Percentiles rank a stretch among this genome's conserved stretches.
These are phyloP conservation scores for Periophthalmus modestus DNA, from an alignment of 2,113 vertebrate species.

Conservation along the genomic window DNA sequence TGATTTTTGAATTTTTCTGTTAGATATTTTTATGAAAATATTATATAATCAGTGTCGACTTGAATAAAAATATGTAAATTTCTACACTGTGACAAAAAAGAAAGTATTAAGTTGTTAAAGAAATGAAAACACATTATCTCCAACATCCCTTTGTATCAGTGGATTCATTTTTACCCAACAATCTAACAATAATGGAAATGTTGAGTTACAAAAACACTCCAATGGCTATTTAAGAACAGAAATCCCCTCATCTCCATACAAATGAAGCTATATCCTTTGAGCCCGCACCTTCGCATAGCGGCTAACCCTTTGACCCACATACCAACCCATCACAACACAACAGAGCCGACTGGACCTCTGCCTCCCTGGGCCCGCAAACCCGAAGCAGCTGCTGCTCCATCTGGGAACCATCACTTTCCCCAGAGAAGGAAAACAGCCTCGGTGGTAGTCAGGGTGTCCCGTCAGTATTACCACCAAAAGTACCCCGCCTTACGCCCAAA, in stretches of 20 bases:
- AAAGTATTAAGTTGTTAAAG: no score
- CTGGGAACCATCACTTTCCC: conserved; percentile 69
- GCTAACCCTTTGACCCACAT: conserved; percentile 48
- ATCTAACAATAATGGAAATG: no score
- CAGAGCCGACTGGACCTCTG: conserved; percentile 11
- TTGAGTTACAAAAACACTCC: no score
- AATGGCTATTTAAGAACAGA: conserved; percentile 39
- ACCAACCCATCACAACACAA: conserved; percentile 36
- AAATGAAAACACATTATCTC: neutral
- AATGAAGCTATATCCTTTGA: conserved; percentile 25
- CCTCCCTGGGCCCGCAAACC: conserved; percentile 51
- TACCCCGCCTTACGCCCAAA: conserved; percentile 28
- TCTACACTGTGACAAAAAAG: no score
- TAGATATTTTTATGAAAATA: no score
- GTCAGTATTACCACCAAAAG: conserved; percentile 55
- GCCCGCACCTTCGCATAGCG: conserved; percentile 38
- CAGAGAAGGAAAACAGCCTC: conserved; percentile 52
- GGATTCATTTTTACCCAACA: no score
- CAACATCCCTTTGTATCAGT: no score
- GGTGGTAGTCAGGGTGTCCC: conserved; percentile 46
- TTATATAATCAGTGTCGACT: no score
- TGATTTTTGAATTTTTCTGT: no score
- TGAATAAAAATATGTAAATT: no score
- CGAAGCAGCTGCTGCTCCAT: conserved; percentile 69
- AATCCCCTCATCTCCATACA: conserved; percentile 7